Evolutionary conservation across 2,888 invertebrate genomes (phyloP).

Genomic region (Timandra comae): DNA sequence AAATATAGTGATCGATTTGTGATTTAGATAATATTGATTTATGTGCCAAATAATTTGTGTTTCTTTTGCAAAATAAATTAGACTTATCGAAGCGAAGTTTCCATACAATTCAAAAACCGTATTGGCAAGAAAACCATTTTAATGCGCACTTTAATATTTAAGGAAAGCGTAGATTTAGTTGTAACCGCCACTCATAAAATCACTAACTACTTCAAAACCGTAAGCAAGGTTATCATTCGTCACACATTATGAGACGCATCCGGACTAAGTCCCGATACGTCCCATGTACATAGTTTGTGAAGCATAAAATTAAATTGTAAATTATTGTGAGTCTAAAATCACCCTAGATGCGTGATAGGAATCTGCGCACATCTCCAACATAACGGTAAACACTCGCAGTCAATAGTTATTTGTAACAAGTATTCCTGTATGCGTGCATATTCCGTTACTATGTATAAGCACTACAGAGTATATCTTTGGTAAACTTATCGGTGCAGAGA

Average conservation of each 20-base stretch:
- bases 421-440: slow-evolving; percentile 20
- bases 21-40: no score
- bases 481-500: slow-evolving; percentile 20
- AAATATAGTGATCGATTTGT: no score
- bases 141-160: slow-evolving; percentile 44
- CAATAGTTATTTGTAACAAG: no score
- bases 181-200: slow-evolving; percentile 61
- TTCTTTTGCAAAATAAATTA: no score
- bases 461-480: slow-evolving; percentile 21
- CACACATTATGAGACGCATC: slow-evolving; percentile 48
- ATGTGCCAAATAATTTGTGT: no score
- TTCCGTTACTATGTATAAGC: slow-evolving; percentile 25
- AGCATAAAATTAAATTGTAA: slow-evolving; percentile 54
- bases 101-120: no score
- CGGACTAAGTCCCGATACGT: slow-evolving; percentile 37
- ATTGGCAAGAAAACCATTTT: slow-evolving; percentile 11
- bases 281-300: slow-evolving; percentile 46
- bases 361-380: slow-evolving; percentile 20
- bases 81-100: no score
- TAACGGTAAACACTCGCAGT: slow-evolving; percentile 1
- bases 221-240: slow-evolving; percentile 65
- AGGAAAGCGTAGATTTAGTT: slow-evolving; percentile 64
- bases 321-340: slow-evolving; percentile 23
- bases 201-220: slow-evolving; percentile 65
- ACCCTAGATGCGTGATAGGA: slow-evolving; percentile 22